phyloP scores from a whole-genome alignment of 1,140 invertebrate genomes.

The Wiebesia pumilae region DNA sequence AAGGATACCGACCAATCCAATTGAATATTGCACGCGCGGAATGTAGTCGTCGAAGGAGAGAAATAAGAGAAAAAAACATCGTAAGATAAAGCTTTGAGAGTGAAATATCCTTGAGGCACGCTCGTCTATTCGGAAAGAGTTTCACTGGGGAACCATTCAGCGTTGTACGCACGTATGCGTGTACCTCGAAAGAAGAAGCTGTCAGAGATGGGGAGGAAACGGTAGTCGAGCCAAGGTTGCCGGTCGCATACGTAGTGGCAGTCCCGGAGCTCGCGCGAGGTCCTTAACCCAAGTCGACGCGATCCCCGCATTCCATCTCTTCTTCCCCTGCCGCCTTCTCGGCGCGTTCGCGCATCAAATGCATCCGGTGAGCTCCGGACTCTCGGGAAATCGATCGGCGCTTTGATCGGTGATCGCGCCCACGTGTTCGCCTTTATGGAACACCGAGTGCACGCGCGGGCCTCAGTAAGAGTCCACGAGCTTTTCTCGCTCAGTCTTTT shows the following conservation, averaged over 20 bases:
- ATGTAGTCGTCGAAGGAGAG: not conserved
- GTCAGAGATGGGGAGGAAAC: not conserved
- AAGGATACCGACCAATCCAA: not conserved
- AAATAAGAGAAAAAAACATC: not conserved
- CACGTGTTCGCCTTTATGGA: not conserved
- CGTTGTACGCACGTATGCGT: too few species aligned
- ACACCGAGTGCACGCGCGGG: not conserved
- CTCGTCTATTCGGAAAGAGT: too few species aligned
- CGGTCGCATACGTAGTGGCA: not conserved
- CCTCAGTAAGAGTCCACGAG: not conserved
- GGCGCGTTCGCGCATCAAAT: not conserved
- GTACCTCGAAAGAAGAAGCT: not conserved
- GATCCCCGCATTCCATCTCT: conserved; percentile 17
- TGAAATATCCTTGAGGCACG: too few species aligned
- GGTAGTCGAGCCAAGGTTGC: not conserved
- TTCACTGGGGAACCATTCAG: too few species aligned
- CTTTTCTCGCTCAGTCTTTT: not conserved
- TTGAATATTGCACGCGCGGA: not conserved
- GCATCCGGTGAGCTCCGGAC: not conserved
- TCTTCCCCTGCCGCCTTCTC: not conserved
- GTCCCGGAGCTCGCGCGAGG: not conserved
- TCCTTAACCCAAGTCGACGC: conserved; percentile 30
- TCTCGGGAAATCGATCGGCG: conserved; percentile 19
- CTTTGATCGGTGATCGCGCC: conserved; percentile 12
- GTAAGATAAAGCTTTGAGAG: too few species aligned